These are phyloP conservation scores for Cheilosia soror DNA, from an alignment of 2,888 invertebrate species.

Conservation along the genomic window DNA sequence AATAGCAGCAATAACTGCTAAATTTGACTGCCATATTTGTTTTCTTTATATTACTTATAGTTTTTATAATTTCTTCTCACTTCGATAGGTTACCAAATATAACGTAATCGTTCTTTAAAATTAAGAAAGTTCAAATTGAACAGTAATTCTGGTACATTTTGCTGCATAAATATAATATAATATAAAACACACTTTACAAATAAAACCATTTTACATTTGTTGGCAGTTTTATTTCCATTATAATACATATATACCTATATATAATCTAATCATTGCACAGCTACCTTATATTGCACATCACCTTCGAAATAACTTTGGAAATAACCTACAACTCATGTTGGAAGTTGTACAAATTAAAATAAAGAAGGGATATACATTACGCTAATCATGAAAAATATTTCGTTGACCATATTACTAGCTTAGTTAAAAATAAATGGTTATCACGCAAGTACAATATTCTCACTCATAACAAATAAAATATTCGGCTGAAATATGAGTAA, in stretches of 20 bases:
- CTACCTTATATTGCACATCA: background rate
- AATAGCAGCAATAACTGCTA: conserved; percentile 52
- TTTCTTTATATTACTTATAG: background rate
- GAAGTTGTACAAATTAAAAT: too few relatives aligned
- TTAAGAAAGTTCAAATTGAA: too few relatives aligned
- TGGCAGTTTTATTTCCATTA: conserved; percentile 38
- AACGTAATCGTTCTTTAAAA: too few relatives aligned
- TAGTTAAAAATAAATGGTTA: too few relatives aligned
- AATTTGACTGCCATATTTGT: conserved; percentile 17
- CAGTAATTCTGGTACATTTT: background rate
- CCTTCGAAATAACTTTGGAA: too few relatives aligned
- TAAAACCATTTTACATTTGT: conserved; percentile 20
- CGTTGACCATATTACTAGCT: too few relatives aligned
- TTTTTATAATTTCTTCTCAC: conserved; percentile 11
- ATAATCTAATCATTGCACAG: background rate
- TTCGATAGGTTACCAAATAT: background rate
- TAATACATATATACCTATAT: background rate
- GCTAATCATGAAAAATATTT: too few relatives aligned
- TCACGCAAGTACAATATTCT: too few relatives aligned
- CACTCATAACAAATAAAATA: too few relatives aligned
- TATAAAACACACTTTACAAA: conserved; percentile 25
- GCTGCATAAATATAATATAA: background rate
- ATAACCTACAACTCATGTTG: too few relatives aligned
- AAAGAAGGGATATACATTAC: too few relatives aligned
- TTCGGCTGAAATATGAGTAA: too few relatives aligned